These are phyloP conservation scores for Scartelaos histophorus DNA, from an alignment of 2,113 vertebrate species.

Conservation along the genomic window DNA sequence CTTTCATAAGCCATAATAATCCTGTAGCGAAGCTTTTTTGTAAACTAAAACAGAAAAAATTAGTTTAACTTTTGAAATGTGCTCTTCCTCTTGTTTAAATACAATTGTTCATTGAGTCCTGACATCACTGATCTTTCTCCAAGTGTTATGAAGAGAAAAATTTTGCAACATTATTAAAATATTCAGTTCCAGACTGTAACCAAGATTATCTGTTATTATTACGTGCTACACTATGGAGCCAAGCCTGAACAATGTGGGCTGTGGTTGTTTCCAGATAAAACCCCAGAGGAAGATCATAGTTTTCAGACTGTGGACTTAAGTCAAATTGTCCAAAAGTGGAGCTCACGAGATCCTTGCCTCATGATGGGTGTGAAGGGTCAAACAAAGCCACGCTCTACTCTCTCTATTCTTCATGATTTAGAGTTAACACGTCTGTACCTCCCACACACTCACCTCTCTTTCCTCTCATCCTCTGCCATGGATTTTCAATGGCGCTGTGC, in stretches of 20 bases:
- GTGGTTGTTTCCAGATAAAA: slow-evolving; percentile 19
- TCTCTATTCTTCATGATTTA: slow-evolving; percentile 34
- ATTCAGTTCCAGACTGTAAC: slow-evolving; percentile 28
- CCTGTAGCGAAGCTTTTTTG: neutral
- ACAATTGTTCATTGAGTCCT: neutral
- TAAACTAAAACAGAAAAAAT: neutral
- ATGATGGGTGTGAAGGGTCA: slow-evolving; percentile 48
- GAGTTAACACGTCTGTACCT: slow-evolving; percentile 36
- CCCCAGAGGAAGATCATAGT: slow-evolving; percentile 26
- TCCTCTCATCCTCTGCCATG: slow-evolving; percentile 53
- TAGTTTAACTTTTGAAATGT: slow-evolving; percentile 3
- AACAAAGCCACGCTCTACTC: slow-evolving; percentile 19
- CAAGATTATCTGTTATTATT: slow-evolving; percentile 29
- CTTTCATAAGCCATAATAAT: neutral
- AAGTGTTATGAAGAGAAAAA: slow-evolving; percentile 50
- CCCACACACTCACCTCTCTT: slow-evolving; percentile 36
- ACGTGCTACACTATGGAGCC: slow-evolving; percentile 26
- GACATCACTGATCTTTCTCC: slow-evolving; percentile 21
- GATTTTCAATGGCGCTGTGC: slow-evolving; percentile 23
- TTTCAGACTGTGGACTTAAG: slow-evolving; percentile 38
- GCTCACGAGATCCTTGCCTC: slow-evolving; percentile 32
- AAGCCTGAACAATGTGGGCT: slow-evolving; percentile 30
- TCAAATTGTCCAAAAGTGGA: slow-evolving; percentile 15
- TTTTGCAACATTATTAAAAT: slow-evolving; percentile 30
- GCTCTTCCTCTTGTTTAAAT: slow-evolving; percentile 15